phyloP scores from a whole-genome alignment of 2,888 invertebrate species.

The Rotaria magnacalcarata region DNA sequence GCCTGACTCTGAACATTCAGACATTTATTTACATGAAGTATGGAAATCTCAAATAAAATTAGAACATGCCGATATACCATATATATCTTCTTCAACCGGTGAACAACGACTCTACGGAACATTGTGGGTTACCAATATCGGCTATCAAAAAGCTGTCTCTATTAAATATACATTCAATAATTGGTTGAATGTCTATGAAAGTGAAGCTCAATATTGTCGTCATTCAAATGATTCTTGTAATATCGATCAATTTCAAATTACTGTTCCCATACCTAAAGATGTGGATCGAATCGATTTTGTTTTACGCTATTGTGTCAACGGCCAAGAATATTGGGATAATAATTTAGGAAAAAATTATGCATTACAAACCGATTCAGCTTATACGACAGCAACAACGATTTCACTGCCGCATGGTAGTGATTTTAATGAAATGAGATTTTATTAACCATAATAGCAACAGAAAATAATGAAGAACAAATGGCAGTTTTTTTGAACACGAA shows the following conservation, averaged over 20 bases:
- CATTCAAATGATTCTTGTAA: constrained; percentile 22
- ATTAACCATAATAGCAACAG: neutral
- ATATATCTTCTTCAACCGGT: neutral
- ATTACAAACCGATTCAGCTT: neutral
- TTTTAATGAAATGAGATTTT: constrained; percentile 36
- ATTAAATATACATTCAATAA: constrained; percentile 35
- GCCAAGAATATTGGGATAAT: constrained; percentile 27
- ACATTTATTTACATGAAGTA: constrained; percentile 28
- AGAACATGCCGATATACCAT: constrained; percentile 30
- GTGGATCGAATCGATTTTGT: constrained; percentile 34
- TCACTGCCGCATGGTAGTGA: constrained; percentile 23
- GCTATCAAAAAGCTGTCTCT: neutral
- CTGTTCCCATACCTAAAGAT: neutral
- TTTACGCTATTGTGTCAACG: neutral
- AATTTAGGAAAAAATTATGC: constrained; percentile 13
- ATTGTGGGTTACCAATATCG: neutral
- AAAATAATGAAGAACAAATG: neutral
- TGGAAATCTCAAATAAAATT: constrained; percentile 30
- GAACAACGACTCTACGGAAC: neutral
- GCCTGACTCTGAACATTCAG: constrained; percentile 2
- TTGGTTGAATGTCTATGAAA: constrained; percentile 21
- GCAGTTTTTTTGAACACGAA: neutral
- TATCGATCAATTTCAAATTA: constrained; percentile 27
- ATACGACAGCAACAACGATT: neutral
- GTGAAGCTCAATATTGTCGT: neutral